Percentiles rank a stretch among this genome's conserved stretches.
These are phyloP conservation scores for Clarias magur DNA, from an alignment of 2,113 vertebrate genomes.

Conservation along the genomic window DNA sequence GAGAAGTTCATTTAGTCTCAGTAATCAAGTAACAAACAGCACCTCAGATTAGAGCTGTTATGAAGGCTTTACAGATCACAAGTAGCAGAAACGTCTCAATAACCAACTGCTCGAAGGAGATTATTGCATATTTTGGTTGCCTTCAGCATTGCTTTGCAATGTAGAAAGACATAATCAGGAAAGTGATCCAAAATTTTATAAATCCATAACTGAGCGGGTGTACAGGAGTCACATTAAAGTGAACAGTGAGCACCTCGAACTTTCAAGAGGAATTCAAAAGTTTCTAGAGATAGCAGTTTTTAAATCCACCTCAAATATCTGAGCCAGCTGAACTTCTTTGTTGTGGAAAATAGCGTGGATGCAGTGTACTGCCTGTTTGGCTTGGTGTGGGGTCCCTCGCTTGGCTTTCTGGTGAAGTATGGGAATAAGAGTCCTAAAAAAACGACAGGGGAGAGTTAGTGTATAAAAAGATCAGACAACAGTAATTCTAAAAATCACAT, in stretches of 20 bases:
- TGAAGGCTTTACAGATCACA: too few species aligned
- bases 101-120: too few species aligned
- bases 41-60: too few species aligned
- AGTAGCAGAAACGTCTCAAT: too few species aligned
- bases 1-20: too few species aligned
- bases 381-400: constrained; percentile 96
- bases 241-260: background rate
- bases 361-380: constrained; percentile 97
- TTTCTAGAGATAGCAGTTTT: background rate
- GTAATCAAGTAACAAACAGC: too few species aligned
- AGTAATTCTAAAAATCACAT: background rate
- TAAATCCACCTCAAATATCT: constrained; percentile 92
- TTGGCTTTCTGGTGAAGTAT: constrained; percentile 99
- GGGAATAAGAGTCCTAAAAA: constrained; percentile 90
- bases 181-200: too few species aligned
- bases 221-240: background rate
- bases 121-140: too few species aligned
- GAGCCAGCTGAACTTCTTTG: constrained; percentile 97
- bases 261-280: background rate
- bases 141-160: too few species aligned
- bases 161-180: too few species aligned
- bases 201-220: too few species aligned
- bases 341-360: constrained; percentile 99
- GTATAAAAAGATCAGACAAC: background rate
- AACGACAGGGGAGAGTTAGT: background rate